Evolutionary conservation across 2,888 invertebrate genomes (phyloP).

Genomic region (Labia minor): DNA sequence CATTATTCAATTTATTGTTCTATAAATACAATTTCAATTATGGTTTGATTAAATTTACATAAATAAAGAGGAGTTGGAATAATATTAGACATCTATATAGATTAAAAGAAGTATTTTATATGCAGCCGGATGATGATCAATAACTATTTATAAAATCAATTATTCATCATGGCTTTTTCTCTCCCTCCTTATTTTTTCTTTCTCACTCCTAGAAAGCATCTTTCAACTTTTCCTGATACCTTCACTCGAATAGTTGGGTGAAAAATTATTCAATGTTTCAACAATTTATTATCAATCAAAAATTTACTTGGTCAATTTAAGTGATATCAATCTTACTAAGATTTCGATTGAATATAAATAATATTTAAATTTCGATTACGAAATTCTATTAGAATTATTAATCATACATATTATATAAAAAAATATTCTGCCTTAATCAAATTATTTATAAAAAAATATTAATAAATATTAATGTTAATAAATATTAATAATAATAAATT

Average conservation of each 20-base stretch:
- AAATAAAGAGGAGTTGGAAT: not conserved
- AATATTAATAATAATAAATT: too few relatives aligned
- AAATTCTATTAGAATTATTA: too few relatives aligned
- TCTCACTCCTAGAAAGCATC: not conserved
- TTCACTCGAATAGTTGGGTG: not conserved
- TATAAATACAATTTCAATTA: not conserved
- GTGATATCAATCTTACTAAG: not conserved
- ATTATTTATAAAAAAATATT: too few relatives aligned
- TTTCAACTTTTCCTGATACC: not conserved
- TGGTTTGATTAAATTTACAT: not conserved
- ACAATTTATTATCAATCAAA: slow-evolving; percentile 8
- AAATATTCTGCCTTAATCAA: too few relatives aligned
- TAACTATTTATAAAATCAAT: slow-evolving; percentile 13
- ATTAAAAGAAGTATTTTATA: not conserved
- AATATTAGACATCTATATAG: not conserved
- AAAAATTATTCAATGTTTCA: not conserved
- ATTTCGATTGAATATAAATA: not conserved
- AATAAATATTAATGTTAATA: too few relatives aligned
- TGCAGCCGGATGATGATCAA: not conserved
- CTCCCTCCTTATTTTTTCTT: not conserved
- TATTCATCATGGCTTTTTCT: not conserved
- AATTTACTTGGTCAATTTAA: not conserved
- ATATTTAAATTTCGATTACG: not conserved
- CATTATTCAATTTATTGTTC: not conserved
- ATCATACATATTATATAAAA: too few relatives aligned